Evolutionary conservation across 2,113 vertebrate genomes (phyloP), one percentile per base, ranked within the genome.

Genomic region (Myrmecobius fasciatus): DNA sequence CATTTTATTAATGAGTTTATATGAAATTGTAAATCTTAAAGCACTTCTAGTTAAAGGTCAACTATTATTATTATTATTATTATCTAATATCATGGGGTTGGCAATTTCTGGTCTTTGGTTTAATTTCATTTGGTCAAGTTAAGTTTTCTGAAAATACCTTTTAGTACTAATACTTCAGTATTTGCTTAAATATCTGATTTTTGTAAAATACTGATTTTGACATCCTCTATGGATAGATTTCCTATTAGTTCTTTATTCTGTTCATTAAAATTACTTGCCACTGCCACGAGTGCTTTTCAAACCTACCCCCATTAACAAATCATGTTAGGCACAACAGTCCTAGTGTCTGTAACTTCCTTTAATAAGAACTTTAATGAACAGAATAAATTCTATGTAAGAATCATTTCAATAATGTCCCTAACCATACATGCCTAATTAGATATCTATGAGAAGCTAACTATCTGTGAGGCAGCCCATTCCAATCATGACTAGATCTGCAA

Each of bases 91-190:
- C 60, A 67, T 67, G 60, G 56, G 60, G 60, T 67, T n/a, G 60
- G 67, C 14, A 22, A 52, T 75, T 2, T 94, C 20, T 47, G 91
- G 43, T n/a, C 92, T 54, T 92, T 92, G 4, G 20, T 92, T 94
- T 12, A 52, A 90, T 88, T 93, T 95, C 28, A 28, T 96, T 83
- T 43, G 49, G 91, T 14, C 6, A 94, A 52, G 8, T 53, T 49
- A 0, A 28, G 5, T 95, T 95, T 91, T 95, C 28, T 94, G 91
- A 52, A 93, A 91, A 14, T 20, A 20, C 14, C 17, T 83, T 83
- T 83, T 83, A 22, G 6, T 43, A n/a, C 36, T 60, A 60, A 25
- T 36, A 36, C 56, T 67, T 31, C 11, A 83, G 1, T 22, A 83
- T 20, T 83, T 83, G 36, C 36, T 83, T 83, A 83, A 83, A 5